Evolutionary conservation across 2,888 invertebrate species (phyloP), one percentile per base, ranked within the genome.

Genomic region (Beris morrisii): DNA sequence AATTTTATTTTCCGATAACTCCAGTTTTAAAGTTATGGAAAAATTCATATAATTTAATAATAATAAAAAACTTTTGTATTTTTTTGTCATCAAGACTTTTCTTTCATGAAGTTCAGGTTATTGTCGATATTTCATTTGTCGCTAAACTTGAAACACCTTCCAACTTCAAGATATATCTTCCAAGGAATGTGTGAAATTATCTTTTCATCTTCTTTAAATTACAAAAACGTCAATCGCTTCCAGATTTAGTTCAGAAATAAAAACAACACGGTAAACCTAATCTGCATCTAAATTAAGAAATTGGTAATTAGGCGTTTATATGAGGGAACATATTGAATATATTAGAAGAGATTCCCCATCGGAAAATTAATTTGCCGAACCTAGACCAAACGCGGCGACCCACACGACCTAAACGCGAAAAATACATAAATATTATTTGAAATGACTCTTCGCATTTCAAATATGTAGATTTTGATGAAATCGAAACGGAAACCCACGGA

Each of bases 211-310:
- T 5, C 7, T 52, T 38, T 52, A 32, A 32, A 48, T 13, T 50
- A 15, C 32, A 6, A 38, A 58, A 46, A n/a, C 9, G 15, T 31
- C 13, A 45, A 61, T 38, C 50, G 13, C 13, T 30, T 15, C 59
- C 13, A 32, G 30, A 6, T n/a, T 46, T 30, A 30, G 22, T 45
- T 58, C 15, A 48, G 50, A 46, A 6, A 48, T 4, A 43, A 31
- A 58, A 45, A 43, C 43, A 12, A 57, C 15, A 43, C 61, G 50
- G 22, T 38, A 38, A 52, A 61, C 31, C 22, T 31, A 61, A 61
- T 61, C 61, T 61, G 61, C 61, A 61, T 61, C 22, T 61, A 61
- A 61, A 61, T 61, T 50, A 61, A 61, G 61, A 61, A 61, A 61
- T 61, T 61, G 50, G 50, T 61, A 61, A 61, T 61, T 61, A 61